These are phyloP conservation scores for Manis crassicaudata DNA, from an alignment of 2,797 vertebrate genomes.

Conservation along the genomic window DNA sequence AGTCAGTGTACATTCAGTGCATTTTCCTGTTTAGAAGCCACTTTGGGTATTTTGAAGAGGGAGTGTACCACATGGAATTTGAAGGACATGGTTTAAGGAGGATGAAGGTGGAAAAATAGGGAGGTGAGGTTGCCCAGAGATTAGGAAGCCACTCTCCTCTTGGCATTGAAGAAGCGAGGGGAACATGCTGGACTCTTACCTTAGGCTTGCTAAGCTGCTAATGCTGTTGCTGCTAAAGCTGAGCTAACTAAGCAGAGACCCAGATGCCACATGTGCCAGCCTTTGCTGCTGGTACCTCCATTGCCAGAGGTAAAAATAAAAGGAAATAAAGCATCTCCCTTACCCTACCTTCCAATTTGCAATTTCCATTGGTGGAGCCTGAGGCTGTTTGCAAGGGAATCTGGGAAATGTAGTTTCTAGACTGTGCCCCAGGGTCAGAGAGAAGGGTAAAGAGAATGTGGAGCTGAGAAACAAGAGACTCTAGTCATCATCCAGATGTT, in stretches of 20 bases:
- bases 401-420: not conserved
- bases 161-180: not conserved
- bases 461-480: not conserved
- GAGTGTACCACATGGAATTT: not conserved
- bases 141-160: not conserved
- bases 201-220: not conserved
- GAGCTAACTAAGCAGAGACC: not conserved
- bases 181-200: not conserved
- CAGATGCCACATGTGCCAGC: not conserved
- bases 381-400: not conserved
- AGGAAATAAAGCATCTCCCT: not conserved
- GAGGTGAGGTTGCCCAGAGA: not conserved
- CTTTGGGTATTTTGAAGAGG: not conserved
- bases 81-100: not conserved
- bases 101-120: not conserved
- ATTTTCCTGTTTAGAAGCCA: slow-evolving; percentile 19
- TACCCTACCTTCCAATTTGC: not conserved
- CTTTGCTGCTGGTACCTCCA: not conserved
- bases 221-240: not conserved
- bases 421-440: not conserved
- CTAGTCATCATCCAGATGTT: not conserved
- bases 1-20: not conserved
- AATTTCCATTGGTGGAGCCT: not conserved
- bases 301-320: not conserved
- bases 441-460: not conserved